Evolutionary conservation across 2,888 invertebrate genomes (phyloP).

Genomic region (Ernsta delagoae): DNA sequence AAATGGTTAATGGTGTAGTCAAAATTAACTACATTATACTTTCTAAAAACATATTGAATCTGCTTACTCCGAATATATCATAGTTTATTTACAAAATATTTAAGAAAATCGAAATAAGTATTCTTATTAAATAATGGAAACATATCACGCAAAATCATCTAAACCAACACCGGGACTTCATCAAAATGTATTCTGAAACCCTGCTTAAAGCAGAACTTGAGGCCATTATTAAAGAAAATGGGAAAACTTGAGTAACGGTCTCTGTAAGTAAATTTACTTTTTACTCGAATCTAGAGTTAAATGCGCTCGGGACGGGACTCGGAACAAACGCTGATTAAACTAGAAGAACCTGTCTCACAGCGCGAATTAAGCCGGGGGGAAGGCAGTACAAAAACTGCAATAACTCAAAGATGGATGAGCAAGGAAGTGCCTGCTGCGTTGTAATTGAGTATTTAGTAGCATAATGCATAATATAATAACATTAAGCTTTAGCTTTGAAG

Average conservation of each 20-base stretch:
- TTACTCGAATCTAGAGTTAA: conserved; percentile 23
- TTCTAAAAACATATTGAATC: too few species aligned
- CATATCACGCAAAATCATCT: not conserved
- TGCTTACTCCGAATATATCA: too few species aligned
- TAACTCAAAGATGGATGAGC: conserved; percentile 54
- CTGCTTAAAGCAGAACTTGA: not conserved
- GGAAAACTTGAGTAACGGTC: conserved; percentile 16
- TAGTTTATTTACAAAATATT: too few species aligned
- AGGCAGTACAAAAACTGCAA: conserved; percentile 49
- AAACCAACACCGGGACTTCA: not conserved
- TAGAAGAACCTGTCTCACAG: conserved; percentile 49
- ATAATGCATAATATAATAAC: too few species aligned
- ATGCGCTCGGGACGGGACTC: conserved; percentile 24
- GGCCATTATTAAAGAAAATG: conserved; percentile 19
- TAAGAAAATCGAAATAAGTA: too few species aligned
- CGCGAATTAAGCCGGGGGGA: conserved; percentile 48
- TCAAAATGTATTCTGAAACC: not conserved
- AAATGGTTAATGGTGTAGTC: too few species aligned
- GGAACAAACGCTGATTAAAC: conserved; percentile 52
- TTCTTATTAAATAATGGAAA: not conserved
- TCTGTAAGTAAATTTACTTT: conserved; percentile 26
- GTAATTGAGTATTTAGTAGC: conserved; percentile 6
- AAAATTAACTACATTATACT: too few species aligned
- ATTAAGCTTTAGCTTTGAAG: not conserved
- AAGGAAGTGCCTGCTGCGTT: not conserved